Evolutionary conservation across 2,888 invertebrate genomes (phyloP), one percentile per base, ranked within the genome.

Genomic region (Sipha maydis): DNA sequence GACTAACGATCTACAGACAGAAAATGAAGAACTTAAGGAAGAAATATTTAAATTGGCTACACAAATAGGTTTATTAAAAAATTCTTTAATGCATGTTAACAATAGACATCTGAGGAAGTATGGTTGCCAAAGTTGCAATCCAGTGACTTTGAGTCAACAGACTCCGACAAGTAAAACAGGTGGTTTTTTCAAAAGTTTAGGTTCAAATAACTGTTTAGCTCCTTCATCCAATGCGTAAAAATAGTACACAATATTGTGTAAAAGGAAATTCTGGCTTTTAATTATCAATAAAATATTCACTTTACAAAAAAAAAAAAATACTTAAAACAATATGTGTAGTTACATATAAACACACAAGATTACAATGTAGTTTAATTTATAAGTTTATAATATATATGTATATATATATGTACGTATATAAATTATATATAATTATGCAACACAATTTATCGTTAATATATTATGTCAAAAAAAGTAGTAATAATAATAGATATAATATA

Each of bases 21-120:
- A 97, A 92, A 97, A 97, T 91, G 97, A 97, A 91, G 97, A 97
- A 91, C 93, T 97, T 1, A 97, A 97, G 96, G 97, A 97, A 92
- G 97, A 97, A 92, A 95, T 97, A 61, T 97, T 97, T 91, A 97
- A 97, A 92, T 92, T 97, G 90, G 97, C 97, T 0, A 96, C 96
- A 41, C 97, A 97, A 92, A 97, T 97, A 90, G 97, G 97, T 92
- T 96, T 96, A 92, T 97, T 97, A 96, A 97, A 97, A 93, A 97
- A 97, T 92, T 97, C 97, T 34, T 96, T 97, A 91, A 97, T 97
- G 97, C 96, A 97, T 92, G 95, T 96, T 93, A 96, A 97, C 93
- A 97, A 97, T 92, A 94, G 97, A 11, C 97, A 97, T 92, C 25
- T 89, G n/a, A 83, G 41, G 19, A 83, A 83, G 76, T 83, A 83